Conservation (phyloP, 2,797 vertebrate genomes). For the Liasis olivaceus region DNA sequence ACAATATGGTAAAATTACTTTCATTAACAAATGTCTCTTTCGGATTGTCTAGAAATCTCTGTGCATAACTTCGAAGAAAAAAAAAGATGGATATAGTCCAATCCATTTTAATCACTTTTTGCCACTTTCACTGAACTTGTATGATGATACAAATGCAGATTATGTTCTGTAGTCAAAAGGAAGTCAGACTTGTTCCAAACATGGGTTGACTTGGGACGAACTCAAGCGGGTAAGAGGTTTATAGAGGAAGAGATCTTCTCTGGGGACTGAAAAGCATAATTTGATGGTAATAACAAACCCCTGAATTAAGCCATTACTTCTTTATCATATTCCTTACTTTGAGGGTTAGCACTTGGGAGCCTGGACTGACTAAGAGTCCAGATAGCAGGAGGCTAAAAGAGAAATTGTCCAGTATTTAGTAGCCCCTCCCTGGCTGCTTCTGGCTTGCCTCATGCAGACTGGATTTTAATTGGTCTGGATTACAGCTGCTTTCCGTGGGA, state of each 20-base stretch:
- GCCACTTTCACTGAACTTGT: background rate
- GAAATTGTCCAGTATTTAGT: background rate
- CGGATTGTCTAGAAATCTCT: background rate
- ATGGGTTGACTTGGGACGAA: background rate
- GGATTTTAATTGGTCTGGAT: slow-evolving; percentile 9
- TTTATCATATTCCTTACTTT: background rate
- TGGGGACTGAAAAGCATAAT: background rate
- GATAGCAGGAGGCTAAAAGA: background rate
- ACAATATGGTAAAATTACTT: background rate
- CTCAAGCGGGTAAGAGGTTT: background rate
- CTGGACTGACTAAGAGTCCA: background rate
- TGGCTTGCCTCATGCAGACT: background rate
- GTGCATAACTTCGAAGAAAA: background rate
- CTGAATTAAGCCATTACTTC: background rate
- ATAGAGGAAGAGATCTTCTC: background rate
- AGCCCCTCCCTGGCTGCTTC: background rate
- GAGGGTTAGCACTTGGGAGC: background rate
- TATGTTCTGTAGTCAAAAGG: background rate
- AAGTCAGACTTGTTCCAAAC: background rate
- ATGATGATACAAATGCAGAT: background rate
- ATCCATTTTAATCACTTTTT: background rate
- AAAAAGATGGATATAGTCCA: background rate
- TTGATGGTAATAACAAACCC: background rate
- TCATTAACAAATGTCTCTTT: background rate
- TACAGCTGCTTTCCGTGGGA: slow-evolving; percentile 10